phyloP scores from a whole-genome alignment of 2,888 invertebrate species.

The Lithophane socia region DNA sequence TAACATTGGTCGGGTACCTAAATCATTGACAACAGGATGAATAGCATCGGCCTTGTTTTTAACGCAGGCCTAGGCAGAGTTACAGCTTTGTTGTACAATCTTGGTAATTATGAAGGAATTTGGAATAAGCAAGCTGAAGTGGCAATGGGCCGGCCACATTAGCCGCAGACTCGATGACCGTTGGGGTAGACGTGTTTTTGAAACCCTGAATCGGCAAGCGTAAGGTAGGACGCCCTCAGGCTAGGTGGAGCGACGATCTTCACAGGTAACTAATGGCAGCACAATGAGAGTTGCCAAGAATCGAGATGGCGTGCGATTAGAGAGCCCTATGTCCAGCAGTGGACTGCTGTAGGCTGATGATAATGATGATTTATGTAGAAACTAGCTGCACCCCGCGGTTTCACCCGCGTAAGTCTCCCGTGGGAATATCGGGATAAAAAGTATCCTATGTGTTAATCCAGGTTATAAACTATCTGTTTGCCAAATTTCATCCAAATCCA shows the following conservation, averaged over 20 bases:
- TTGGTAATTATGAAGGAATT: background rate
- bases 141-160: background rate
- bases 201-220: too few species aligned
- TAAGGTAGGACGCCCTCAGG: too few species aligned
- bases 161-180: too few species aligned
- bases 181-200: too few species aligned
- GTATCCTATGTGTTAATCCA: too few species aligned
- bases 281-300: background rate
- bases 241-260: background rate
- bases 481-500: too few species aligned
- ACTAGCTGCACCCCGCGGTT: too few species aligned
- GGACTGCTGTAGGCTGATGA: background rate
- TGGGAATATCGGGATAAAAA: too few species aligned
- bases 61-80: background rate
- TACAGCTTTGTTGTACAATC: background rate
- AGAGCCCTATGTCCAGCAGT: too few species aligned
- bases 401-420: too few species aligned
- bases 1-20: conserved; percentile 31
- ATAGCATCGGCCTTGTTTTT: conserved; percentile 3
- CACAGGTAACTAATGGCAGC: background rate
- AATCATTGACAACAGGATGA: conserved; percentile 20
- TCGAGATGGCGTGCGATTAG: too few species aligned
- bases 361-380: background rate
- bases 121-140: background rate
- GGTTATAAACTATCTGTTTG: too few species aligned